Percentiles rank a stretch among this genome's conserved stretches.
These are phyloP conservation scores for Holothuria leucospilota DNA, from an alignment of 53 echinoderm and acorn worm species.

Conservation along the genomic window DNA sequence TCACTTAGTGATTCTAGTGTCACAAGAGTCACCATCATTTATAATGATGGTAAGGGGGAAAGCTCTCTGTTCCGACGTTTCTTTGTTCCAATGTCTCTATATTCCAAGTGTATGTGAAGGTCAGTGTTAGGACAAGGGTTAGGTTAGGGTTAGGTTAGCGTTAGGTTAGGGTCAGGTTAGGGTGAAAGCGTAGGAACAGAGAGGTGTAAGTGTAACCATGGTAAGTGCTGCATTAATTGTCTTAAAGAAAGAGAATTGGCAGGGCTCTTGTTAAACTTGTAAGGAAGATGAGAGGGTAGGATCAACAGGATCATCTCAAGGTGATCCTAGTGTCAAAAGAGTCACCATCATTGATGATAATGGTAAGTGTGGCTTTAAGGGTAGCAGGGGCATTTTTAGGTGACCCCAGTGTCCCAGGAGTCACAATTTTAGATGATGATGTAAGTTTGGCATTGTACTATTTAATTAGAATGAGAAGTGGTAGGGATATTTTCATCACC, in stretches of 20 bases:
- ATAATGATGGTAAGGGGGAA: conserved; percentile 99
- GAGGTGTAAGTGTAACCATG: too few relatives aligned
- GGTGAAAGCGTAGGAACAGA: too few relatives aligned
- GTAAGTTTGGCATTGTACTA: conserved; percentile 40
- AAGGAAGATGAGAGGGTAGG: too few relatives aligned
- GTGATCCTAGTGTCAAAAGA: conserved; percentile 93
- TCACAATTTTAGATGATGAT: conserved; percentile 92
- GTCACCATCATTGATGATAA: conserved; percentile 98
- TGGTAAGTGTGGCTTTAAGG: conserved; percentile 88
- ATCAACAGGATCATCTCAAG: background rate
- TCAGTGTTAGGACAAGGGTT: too few relatives aligned
- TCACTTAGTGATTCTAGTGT: conserved; percentile 90
- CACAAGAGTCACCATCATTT: conserved; percentile 91
- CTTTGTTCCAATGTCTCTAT: too few relatives aligned
- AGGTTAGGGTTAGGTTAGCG: too few relatives aligned
- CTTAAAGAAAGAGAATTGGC: background rate
- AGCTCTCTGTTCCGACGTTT: too few relatives aligned
- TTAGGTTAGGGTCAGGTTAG: too few relatives aligned
- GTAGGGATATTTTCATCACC: too few relatives aligned
- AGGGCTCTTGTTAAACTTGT: too few relatives aligned
- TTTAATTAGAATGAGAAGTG: too few relatives aligned
- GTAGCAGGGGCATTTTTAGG: conserved; percentile 62
- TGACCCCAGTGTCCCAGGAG: conserved; percentile 85
- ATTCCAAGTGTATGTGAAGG: too few relatives aligned
- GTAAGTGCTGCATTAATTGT: conserved; percentile 52